Evolutionary conservation across 2,113 vertebrate genomes (phyloP).

Genomic region (Protobothrops mucrosquamatus): DNA sequence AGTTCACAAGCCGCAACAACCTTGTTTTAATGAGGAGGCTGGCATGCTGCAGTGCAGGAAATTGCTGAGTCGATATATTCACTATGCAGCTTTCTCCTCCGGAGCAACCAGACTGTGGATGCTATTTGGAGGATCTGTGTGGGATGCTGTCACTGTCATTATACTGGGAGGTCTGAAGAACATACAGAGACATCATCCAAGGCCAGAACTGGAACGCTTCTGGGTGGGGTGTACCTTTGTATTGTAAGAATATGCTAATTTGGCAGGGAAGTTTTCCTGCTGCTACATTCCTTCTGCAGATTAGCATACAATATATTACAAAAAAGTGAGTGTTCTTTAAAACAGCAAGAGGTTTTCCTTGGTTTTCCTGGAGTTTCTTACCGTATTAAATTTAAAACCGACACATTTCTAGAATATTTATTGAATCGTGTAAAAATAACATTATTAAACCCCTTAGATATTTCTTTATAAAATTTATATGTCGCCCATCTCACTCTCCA

Average conservation of each 20-base stretch:
- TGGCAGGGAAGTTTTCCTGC: neutral
- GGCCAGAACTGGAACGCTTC: neutral
- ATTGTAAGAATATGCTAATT: neutral
- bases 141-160: neutral
- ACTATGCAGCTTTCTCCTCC: neutral
- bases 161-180: neutral
- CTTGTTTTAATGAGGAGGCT: neutral
- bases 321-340: neutral
- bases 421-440: neutral
- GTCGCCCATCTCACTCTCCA: neutral
- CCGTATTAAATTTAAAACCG: neutral
- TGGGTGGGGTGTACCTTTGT: neutral
- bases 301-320: neutral
- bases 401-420: neutral
- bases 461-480: neutral
- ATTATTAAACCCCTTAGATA: neutral
- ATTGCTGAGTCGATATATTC: constrained; percentile 7
- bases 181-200: neutral
- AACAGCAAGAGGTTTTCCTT: accelerated
- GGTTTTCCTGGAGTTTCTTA: accelerated
- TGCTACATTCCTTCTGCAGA: neutral
- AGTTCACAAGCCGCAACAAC: neutral
- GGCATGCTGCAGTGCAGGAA: neutral
- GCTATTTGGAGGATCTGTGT: neutral
- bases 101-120: neutral